Base-by-base conservation (phyloP, 2,113 vertebrate genomes). In the Eubucco bourcierii region DNA sequence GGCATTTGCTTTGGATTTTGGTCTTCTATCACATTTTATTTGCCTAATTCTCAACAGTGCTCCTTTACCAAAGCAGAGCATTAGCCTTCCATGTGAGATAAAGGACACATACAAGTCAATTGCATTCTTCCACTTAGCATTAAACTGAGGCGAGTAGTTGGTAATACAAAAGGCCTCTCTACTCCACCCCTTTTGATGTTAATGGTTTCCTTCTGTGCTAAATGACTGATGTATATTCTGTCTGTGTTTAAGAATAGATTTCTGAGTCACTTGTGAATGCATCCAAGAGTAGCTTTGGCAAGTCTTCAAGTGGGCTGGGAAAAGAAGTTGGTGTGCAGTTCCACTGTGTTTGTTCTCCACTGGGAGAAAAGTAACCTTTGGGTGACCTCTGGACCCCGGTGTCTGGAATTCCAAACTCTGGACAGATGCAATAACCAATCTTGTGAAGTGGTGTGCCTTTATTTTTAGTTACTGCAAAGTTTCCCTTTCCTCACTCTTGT, bases 141-240 rank as follows among this genome's bases (percentile, higher is more conserved):
- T 95, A 93, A 93, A 97, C 97, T 98, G 96, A 97, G 95, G 97
- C 87, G 58, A 95, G 80, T 79, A 89, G 82, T 59, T 94, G 96
- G 95, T 92, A 96, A 91, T 90, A 96, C 86, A 96, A 97, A 90
- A 84, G 96, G 85, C 86, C 94, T 94, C 91, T 87, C 80, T 88
- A 84, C 88, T 94, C 96, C 90, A 91, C 96, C 95, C 90, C 97
- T 94, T 96, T 94, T 92, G 94, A 97, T 97, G 85, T 93, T 98
- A 98, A 98, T 98, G 87, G 96, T 87, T 98, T 98, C 98, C 98
- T 98, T 97, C 98, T 98, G 98, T 94, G 94, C 93, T 96, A 84
- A 94, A 97, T 97, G 97, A 98, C 96, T 97, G 93, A 97, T 97
- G 97, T 95, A 96, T 96, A 97, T 87, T 96, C 96, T 93, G 97